These are phyloP conservation scores for Volucella inflata DNA, from an alignment of 2,888 invertebrate species.

Conservation along the genomic window DNA sequence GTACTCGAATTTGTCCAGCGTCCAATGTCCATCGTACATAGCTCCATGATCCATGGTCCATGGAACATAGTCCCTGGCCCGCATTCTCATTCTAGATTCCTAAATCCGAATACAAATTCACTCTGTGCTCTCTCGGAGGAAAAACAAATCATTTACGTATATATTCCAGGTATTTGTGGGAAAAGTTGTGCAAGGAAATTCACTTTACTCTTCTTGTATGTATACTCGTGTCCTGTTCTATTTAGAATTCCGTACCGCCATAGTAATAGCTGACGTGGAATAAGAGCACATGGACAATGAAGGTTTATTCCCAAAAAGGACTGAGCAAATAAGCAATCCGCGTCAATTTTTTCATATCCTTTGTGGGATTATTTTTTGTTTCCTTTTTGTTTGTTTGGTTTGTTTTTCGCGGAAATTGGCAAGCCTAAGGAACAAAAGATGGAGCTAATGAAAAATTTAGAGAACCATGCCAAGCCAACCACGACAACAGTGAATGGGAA, in stretches of 20 bases:
- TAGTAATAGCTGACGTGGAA: slow-evolving; percentile 40
- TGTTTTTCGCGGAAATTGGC: slow-evolving; percentile 47
- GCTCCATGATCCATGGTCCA: too few relatives aligned
- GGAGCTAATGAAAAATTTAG: slow-evolving; percentile 66
- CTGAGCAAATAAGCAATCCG: slow-evolving; percentile 27
- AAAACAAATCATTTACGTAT: slow-evolving; percentile 72
- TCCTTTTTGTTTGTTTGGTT: not conserved
- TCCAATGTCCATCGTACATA: not conserved
- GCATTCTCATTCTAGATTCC: slow-evolving; percentile 7
- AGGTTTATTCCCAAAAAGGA: slow-evolving; percentile 24
- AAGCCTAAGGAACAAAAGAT: slow-evolving; percentile 48
- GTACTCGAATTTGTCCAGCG: not conserved
- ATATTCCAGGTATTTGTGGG: slow-evolving; percentile 65
- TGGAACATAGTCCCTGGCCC: not conserved
- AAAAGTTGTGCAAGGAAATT: slow-evolving; percentile 49
- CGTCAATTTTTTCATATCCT: slow-evolving; percentile 7
- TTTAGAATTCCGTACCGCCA: slow-evolving; percentile 14
- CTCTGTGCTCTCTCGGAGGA: slow-evolving; percentile 53
- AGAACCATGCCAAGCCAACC: slow-evolving; percentile 23
- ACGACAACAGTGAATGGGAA: slow-evolving; percentile 17
- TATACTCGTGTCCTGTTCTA: not conserved
- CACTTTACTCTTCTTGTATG: slow-evolving; percentile 29
- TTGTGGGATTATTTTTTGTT: too few relatives aligned
- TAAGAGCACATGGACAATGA: slow-evolving; percentile 36
- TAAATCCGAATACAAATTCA: slow-evolving; percentile 72